A percentile compares a stretch with the other conserved stretches of the same genome.
Conservation (phyloP, 1,140 invertebrate species). For the Brachionus paranguensis region DNA sequence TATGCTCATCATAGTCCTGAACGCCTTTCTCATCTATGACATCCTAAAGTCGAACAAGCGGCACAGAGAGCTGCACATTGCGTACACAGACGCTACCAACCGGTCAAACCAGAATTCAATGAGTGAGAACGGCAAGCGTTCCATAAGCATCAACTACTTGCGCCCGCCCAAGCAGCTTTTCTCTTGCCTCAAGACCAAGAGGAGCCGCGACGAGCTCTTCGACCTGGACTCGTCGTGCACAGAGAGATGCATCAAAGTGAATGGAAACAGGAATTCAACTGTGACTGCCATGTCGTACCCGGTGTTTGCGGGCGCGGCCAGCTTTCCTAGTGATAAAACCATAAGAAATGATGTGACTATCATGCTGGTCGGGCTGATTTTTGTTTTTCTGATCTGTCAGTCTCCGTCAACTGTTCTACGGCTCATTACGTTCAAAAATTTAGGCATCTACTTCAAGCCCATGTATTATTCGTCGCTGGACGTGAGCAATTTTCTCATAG, state of each 20-base stretch:
- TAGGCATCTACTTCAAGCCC: constrained; percentile 7
- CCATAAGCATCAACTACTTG: constrained; percentile 8
- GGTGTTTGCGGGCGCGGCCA: neutral
- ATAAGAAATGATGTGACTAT: constrained; percentile 38
- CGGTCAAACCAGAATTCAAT: neutral
- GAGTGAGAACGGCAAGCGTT: neutral
- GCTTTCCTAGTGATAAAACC: neutral
- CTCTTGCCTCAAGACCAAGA: neutral
- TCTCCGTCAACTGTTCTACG: constrained; percentile 20
- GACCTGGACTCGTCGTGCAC: neutral
- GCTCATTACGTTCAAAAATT: constrained; percentile 28
- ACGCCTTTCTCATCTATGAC: constrained; percentile 11
- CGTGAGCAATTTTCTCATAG: constrained; percentile 35
- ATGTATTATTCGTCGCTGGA: constrained; percentile 36
- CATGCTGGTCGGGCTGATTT: constrained; percentile 21
- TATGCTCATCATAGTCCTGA: neutral
- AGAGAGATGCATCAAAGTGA: neutral
- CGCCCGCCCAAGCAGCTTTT: neutral
- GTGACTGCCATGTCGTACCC: neutral
- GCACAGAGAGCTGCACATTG: constrained; percentile 10
- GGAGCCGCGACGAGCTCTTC: neutral
- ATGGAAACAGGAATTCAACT: neutral
- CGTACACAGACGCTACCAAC: neutral
- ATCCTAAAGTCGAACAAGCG: constrained; percentile 35
- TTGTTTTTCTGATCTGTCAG: constrained; percentile 35